These are phyloP conservation scores for Drosophila tropicalis DNA, from an alignment of 1,140 invertebrate genomes.

Conservation along the genomic window DNA sequence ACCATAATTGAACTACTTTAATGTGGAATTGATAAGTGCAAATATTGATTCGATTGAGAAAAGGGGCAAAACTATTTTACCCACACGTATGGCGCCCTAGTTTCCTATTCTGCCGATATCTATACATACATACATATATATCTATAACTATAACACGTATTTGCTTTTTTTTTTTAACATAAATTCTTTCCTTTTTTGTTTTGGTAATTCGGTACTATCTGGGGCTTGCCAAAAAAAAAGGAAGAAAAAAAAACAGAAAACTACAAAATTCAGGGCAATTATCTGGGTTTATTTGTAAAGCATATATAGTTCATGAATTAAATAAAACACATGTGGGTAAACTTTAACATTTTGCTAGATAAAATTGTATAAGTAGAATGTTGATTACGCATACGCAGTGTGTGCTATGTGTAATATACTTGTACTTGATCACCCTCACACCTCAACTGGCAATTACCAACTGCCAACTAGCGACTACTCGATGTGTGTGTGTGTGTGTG, in stretches of 20 bases:
- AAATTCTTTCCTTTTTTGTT: constrained; percentile 26
- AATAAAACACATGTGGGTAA: constrained; percentile 75
- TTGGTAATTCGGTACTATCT: constrained; percentile 9
- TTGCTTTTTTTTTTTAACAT: constrained; percentile 39
- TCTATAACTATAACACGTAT: constrained; percentile 25
- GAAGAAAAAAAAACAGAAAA: constrained; percentile 16
- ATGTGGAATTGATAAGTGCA: too few species aligned
- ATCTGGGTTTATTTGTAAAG: constrained; percentile 76
- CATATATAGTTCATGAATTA: constrained; percentile 58
- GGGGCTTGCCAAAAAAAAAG: not conserved
- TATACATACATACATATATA: constrained; percentile 28
- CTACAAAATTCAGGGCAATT: constrained; percentile 66
- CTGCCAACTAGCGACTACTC: not conserved
- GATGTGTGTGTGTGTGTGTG: not conserved
- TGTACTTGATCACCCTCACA: constrained; percentile 13
- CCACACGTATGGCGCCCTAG: constrained; percentile 51
- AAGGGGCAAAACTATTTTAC: not conserved
- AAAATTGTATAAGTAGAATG: constrained; percentile 31
- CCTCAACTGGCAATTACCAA: not conserved
- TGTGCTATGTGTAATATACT: constrained; percentile 17
- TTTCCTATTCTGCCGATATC: constrained; percentile 23
- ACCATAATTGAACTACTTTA: too few species aligned
- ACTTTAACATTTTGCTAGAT: constrained; percentile 50
- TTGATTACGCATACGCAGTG: constrained; percentile 62
- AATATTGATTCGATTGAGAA: not conserved